These are phyloP conservation scores for Atherix ibis DNA, from an alignment of 2,888 invertebrate genomes.

Conservation along the genomic window DNA sequence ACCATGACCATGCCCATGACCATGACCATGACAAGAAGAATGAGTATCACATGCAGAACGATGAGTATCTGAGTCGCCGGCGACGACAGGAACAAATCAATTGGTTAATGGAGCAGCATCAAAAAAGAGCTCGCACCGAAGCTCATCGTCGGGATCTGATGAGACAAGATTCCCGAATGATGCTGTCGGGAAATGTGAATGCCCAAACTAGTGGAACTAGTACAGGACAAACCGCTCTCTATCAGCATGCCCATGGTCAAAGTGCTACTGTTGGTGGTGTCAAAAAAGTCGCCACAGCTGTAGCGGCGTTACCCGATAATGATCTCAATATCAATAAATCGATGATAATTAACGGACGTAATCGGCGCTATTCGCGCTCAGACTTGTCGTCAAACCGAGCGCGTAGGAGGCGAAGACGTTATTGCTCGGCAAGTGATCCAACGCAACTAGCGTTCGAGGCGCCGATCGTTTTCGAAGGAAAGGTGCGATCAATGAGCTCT, in stretches of 20 bases:
- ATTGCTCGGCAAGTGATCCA: conserved; percentile 46
- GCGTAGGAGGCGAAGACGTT: conserved; percentile 24
- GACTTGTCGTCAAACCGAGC: neutral
- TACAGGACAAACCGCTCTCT: too few relatives aligned
- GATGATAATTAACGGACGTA: conserved; percentile 9
- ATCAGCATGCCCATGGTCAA: too few relatives aligned
- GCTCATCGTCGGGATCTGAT: conserved; percentile 9
- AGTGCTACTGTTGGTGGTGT: too few relatives aligned
- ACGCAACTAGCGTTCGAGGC: conserved; percentile 47
- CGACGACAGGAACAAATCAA: too few relatives aligned
- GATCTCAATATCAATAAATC: conserved; percentile 10
- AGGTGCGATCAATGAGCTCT: conserved; percentile 45
- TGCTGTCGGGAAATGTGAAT: too few relatives aligned
- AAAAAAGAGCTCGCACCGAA: conserved; percentile 7
- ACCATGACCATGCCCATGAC: too few relatives aligned
- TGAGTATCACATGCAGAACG: too few relatives aligned
- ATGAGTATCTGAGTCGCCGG: too few relatives aligned
- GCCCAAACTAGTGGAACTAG: too few relatives aligned
- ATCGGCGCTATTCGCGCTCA: conserved; percentile 9
- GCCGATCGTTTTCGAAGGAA: conserved; percentile 49
- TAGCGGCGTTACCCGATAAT: conserved; percentile 5
- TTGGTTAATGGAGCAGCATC: conserved; percentile 4
- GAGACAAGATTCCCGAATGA: too few relatives aligned
- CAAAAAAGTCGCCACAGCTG: neutral
- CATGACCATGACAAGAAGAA: too few relatives aligned